Base-by-base conservation (phyloP, 2,113 vertebrate genomes). In the Dicerorhinus sumatrensis region DNA sequence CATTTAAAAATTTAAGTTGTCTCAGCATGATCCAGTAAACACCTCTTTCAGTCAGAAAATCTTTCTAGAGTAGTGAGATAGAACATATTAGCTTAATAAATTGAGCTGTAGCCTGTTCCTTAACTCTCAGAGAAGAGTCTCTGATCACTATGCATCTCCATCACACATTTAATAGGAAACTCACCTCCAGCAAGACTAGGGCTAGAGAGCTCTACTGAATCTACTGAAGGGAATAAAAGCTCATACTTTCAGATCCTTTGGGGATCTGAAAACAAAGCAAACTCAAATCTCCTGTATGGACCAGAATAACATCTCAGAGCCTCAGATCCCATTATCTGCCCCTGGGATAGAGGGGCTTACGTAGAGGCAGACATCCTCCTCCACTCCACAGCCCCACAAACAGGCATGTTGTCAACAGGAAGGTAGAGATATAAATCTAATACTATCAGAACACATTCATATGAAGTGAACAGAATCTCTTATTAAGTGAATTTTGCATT, bases 341-440 rank as follows among this genome's bases (percentile, higher is more conserved):
- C 20, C 20, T 31, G 17, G 33, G 6, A 29, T 6, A 42, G 21
- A 77, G 12, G 33, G 1, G 67, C 39, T 33, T 13, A 67, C 25
- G 14, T 33, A 23, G 60, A 60, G 2, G 13, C 13, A 90, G 54
- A 72, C 25, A 54, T 54, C 20, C 39, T 29, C 2, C 46, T 29
- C 4, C 6, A 31, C 4, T 2, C 11, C 1, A 3, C 21, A 2
- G 2, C 31, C 0, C 70, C 27, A 54, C 17, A n/a, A 10, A 63
- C 0, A 11, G 2, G 17, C 16, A 10, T 31, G 14, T 54, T 46
- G 23, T 77, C 21, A 85, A 31, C 21, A 69, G 20, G 20, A 69
- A 60, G 4, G 62, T 20, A 77, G 69, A 70, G 12, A 69, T 10
- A 51, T 2, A 84, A 84, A 76, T 54, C 31, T 31, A 70, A 70